Evolutionary conservation across 2,113 vertebrate species (phyloP), one percentile per base, ranked within the genome.

Genomic region (Psephotus haematonotus): DNA sequence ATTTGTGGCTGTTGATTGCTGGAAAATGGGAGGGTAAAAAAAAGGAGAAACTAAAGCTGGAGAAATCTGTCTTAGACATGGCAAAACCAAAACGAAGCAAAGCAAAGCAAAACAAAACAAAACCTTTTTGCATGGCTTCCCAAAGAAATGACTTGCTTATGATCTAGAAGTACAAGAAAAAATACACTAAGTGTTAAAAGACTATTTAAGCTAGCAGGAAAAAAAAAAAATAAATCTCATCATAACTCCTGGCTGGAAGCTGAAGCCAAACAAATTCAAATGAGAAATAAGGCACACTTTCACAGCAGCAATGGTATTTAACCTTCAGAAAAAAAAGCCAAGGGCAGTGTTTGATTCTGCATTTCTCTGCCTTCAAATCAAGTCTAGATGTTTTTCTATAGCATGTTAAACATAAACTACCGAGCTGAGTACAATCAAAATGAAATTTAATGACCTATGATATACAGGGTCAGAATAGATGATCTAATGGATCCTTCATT

Each of bases 391-490:
- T 75, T 95, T 94, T 94, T 64, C 64, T 88, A 24, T 74, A 84
- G 84, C 64, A 57, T 1, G 4, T 86, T 96, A 84, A 91, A 64
- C 20, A 83, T 93, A 88, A 95, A 64, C 86, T 57, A 79, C 80
- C 62, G 76, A 92, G 50, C 71, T n/a, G 47, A 90, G 65, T 52
- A 69, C 60, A 81, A 71, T 7, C 2, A 11, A 94, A 96, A 88
- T 92, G 24, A 94, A 95, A 95, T 92, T 79, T 95, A 95, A 95
- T 97, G 82, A 78, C 77, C 88, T 93, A 78, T 93, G 69, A 86
- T 86, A 76, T 33, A 69, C 3, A 75, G 65, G 95, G 88, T 96
- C 86, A 93, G 77, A 92, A 82, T 20, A 82, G 77, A 82, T 92
- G 81, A 95, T 89, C 89, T 89, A 89, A 93, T 75, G 74, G 80